Base-by-base conservation (phyloP, 2,888 invertebrate species). In the Drosophila yooni region DNA sequence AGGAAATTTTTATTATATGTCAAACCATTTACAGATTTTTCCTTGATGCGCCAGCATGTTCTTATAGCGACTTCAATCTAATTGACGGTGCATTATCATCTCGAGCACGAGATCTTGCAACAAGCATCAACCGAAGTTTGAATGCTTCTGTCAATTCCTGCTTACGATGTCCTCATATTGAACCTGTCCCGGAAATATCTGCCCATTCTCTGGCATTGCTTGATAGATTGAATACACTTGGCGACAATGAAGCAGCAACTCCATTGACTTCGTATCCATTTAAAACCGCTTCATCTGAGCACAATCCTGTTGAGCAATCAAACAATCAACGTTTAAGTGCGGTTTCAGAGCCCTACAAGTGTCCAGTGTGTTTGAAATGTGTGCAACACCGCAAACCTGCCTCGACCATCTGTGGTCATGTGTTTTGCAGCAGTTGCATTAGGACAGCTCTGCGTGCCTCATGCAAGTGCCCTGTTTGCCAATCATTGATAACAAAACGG, bases 381-480 rank as follows among this genome's bases (percentile, higher is more conserved):
- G 63, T 86, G 25, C 67, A 61, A 8, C 54, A 61, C 1, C 76
- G 74, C 8, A 43, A 72, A 4, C 82, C 87, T 1, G 43, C 66
- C 3, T 29, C 87, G 8, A 86, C 83, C 51, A 33, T 36, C 1
- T 82, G 82, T 51, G 87, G 82, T 1, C 82, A 82, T 67, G 79
- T 82, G 1, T 86, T 81, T 8, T 86, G 82, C 64, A 56, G 51
- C 21, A 33, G 53, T 34, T 86, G 82, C 56, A 81, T 82, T 2
- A 59, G 11, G n/a, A 34, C 61, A 3, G 81, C 84, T 6, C 18
- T 86, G 13, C 50, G 61, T 33, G 36, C 57, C 33, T 40, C 74
- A 15, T 58, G 52, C 40, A 81, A 73, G 18, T 86, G 81, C 8
- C 84, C 87, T 13, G 54, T 83, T 0, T 86, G 82, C 62, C 74